These are phyloP conservation scores for Paramormyrops kingsleyae DNA, from an alignment of 2,113 vertebrate genomes.

Conservation along the genomic window DNA sequence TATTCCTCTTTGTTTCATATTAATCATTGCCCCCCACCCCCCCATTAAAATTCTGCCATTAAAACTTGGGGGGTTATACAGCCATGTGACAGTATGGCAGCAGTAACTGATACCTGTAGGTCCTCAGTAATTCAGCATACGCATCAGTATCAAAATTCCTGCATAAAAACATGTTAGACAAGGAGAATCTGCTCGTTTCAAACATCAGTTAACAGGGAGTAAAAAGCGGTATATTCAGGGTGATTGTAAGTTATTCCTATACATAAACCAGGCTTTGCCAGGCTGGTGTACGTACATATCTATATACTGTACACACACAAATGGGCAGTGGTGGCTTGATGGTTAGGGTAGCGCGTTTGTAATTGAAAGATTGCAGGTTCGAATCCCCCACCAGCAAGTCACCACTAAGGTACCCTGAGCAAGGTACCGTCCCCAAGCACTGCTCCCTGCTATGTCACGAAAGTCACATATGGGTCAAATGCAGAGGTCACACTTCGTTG, in stretches of 20 bases:
- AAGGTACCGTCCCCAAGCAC: too few species aligned
- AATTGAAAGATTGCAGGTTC: too few species aligned
- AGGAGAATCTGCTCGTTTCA: not conserved
- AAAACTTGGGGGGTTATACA: not conserved
- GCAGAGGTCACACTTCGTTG: too few species aligned
- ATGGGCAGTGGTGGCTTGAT: too few species aligned
- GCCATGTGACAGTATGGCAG: not conserved
- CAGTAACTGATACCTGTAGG: not conserved
- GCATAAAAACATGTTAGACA: not conserved
- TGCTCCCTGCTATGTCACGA: too few species aligned
- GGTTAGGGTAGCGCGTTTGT: too few species aligned
- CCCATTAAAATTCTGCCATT: not conserved
- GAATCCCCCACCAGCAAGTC: too few species aligned
- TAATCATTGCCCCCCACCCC: not conserved
- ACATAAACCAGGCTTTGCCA: not conserved
- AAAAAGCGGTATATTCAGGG: not conserved
- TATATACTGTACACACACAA: too few species aligned
- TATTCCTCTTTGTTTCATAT: not conserved
- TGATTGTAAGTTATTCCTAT: not conserved
- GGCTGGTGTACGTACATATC: not conserved
- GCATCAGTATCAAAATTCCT: not conserved
- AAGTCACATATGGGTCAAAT: too few species aligned
- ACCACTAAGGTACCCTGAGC: too few species aligned
- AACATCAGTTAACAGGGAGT: not conserved
- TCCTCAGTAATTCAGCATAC: not conserved